phyloP scores from a whole-genome alignment of 2,888 invertebrate genomes.

The Griposia aprilina region DNA sequence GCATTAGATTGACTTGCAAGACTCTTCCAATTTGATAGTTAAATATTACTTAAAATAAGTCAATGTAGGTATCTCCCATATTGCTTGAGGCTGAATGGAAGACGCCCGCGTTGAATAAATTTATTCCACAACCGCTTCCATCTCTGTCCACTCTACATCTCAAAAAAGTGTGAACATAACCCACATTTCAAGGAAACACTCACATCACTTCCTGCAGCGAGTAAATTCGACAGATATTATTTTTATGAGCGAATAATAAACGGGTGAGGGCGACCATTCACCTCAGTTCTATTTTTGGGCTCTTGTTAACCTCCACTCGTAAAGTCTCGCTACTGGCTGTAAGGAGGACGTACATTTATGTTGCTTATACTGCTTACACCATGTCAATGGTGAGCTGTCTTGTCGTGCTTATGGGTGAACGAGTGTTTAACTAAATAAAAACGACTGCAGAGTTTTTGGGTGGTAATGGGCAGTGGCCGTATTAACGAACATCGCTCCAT shows the following conservation, averaged over 20 bases:
- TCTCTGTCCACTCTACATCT: neutral
- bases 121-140: neutral
- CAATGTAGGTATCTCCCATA: neutral
- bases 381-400: conserved; percentile 51
- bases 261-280: conserved; percentile 77
- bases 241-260: conserved; percentile 82
- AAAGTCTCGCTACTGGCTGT: conserved; percentile 70
- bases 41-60: neutral
- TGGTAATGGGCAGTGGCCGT: neutral
- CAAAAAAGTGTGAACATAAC: conserved; percentile 39
- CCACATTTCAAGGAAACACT: conserved; percentile 58
- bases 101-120: neutral
- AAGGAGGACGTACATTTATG: conserved; percentile 55
- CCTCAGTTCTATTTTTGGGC: conserved; percentile 76
- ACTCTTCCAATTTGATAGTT: neutral
- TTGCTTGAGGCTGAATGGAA: neutral
- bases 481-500: conserved; percentile 5
- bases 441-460: conserved; percentile 23
- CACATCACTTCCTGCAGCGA: conserved; percentile 45
- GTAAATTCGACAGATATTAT: conserved; percentile 71
- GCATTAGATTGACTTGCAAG: neutral
- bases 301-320: conserved; percentile 72
- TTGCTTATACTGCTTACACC: conserved; percentile 46
- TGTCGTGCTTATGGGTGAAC: conserved; percentile 45
- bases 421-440: conserved; percentile 37